Base-by-base conservation (phyloP, 2,113 vertebrate genomes). In the Percina caprodes region DNA sequence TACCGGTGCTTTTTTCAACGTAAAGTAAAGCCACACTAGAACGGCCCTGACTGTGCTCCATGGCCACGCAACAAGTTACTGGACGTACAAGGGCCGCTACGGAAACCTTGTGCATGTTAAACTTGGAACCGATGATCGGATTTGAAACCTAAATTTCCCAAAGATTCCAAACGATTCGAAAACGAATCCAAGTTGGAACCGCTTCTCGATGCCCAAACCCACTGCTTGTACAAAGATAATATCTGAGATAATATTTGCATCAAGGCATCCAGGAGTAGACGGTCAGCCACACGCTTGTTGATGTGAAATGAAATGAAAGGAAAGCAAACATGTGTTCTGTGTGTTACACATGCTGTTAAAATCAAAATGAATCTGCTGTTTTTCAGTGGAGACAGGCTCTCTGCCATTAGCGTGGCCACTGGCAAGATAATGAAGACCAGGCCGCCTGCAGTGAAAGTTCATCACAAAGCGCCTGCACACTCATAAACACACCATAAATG, bases 351-450 rank as follows among this genome's bases (percentile, higher is more conserved):
- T 66, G 83, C 65, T 73, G 92, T 76, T 82, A 82, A 86, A 86
- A 85, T 90, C 82, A 26, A 77, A 88, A 85, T 79, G 4, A 87
- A 88, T 82, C 85, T 79, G 77, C 58, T 63, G 83, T 35, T 35
- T 73, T 60, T 84, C 60, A 30, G 69, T 9, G 52, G 61, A 85
- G 74, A 77, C 78, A 2, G 78, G 65, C 35, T 68, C 70, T 84
- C 88, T 78, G 87, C 82, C 78, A 77, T 55, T 82, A 90, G 79
- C 19, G 45, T 55, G 75, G 77, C 71, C 82, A 77, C 67, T 75
- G 84, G 81, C 55, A 48, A 54, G 77, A 68, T 92, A 92, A 94
- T 90, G 66, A 30, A 90, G 80, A 82, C 79, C 92, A 93, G 92
- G 65, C 21, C 4, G 54, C 51, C 69, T 26, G 79, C 82, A 82